phyloP scores from a whole-genome alignment of 92 coral and sea anemone species.

The Galaxea fascicularis region DNA sequence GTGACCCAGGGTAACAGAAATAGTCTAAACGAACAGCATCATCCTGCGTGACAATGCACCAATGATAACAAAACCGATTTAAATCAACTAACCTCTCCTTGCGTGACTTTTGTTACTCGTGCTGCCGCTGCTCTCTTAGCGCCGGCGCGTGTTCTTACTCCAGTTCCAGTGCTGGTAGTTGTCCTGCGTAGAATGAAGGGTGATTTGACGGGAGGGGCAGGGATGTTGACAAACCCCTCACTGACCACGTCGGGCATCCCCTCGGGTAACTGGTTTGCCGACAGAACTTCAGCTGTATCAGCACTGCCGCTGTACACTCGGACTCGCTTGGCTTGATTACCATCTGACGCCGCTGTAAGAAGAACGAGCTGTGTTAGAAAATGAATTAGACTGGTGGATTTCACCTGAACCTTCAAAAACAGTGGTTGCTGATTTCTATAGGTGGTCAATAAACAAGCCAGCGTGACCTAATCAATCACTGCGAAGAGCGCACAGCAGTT shows the following conservation, averaged over 20 bases:
- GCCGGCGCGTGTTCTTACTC: constrained; percentile 46
- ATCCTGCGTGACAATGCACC: no score
- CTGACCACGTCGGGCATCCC: constrained; percentile 78
- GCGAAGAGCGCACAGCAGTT: no score
- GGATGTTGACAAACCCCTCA: constrained; percentile 75
- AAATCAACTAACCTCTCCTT: not conserved
- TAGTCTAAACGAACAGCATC: no score
- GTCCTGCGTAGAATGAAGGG: constrained; percentile 78
- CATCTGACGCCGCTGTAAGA: constrained; percentile 31
- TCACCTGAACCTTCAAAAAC: no score
- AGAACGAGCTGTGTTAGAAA: not conserved
- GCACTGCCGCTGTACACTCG: constrained; percentile 59
- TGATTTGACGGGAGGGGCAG: constrained; percentile 68
- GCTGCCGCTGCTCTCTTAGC: constrained; percentile 48
- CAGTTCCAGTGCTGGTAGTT: constrained; percentile 51
- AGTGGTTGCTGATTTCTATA: no score
- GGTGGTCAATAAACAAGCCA: no score
- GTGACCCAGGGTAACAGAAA: no score
- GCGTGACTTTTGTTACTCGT: constrained; percentile 15
- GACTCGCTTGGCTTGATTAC: constrained; percentile 54
- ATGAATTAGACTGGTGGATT: not conserved
- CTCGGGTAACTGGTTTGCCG: constrained; percentile 40
- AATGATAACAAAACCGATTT: no score
- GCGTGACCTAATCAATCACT: no score
- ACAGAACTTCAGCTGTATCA: constrained; percentile 52